These are phyloP conservation scores for Palythoa caribaeorum DNA, from an alignment of 92 coral and sea anemone species.

Conservation along the genomic window DNA sequence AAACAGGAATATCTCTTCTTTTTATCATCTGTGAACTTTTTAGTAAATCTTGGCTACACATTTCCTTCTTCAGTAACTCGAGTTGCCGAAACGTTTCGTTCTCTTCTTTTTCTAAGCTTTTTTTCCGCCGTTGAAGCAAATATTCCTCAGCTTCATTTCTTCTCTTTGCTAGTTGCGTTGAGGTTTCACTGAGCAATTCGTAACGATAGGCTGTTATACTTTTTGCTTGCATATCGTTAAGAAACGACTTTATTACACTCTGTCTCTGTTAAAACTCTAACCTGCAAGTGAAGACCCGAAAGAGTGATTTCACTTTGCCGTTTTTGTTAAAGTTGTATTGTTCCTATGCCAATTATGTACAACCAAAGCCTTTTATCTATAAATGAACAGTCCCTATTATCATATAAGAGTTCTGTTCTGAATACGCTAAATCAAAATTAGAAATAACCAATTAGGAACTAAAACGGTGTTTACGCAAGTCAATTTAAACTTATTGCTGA, in stretches of 20 bases:
- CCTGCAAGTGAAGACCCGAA: neutral
- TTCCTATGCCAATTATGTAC: too few relatives aligned
- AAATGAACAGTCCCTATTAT: too few relatives aligned
- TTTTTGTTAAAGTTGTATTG: too few relatives aligned
- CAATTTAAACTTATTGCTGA: too few relatives aligned
- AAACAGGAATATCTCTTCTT: neutral
- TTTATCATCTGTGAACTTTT: neutral
- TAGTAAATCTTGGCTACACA: neutral
- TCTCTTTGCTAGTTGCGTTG: neutral
- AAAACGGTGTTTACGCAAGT: too few relatives aligned
- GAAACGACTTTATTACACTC: too few relatives aligned
- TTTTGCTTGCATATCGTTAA: neutral
- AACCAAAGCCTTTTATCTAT: too few relatives aligned
- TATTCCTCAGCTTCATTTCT: conserved; percentile 9
- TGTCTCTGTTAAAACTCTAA: neutral
- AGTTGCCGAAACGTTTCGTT: neutral
- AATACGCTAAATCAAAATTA: too few relatives aligned
- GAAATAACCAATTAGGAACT: too few relatives aligned
- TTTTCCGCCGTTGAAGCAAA: neutral
- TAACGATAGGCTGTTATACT: neutral
- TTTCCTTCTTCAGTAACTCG: neutral
- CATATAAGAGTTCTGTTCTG: too few relatives aligned
- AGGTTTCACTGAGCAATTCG: neutral
- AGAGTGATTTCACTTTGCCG: too few relatives aligned
- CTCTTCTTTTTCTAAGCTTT: neutral